phyloP scores from a whole-genome alignment of 2,113 vertebrate genomes.

The Oxyruncus cristatus region DNA sequence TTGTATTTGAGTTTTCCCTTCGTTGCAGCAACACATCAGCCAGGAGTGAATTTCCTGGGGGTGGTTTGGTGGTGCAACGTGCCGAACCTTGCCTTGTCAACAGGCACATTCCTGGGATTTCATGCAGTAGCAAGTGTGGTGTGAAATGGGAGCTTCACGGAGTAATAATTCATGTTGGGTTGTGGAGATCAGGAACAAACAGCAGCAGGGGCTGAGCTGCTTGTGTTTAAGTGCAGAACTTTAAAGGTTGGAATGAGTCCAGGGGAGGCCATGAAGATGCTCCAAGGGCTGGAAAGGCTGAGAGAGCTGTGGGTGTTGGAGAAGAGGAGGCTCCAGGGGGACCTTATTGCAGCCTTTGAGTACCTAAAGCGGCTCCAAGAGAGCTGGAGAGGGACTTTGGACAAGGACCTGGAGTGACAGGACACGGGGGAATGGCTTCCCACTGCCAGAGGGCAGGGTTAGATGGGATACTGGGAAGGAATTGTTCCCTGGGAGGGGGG shows the following conservation, averaged over 20 bases:
- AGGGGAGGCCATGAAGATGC: neutral
- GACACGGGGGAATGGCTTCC: neutral
- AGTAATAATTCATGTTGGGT: neutral
- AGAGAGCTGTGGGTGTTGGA: neutral
- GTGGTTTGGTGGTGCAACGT: neutral
- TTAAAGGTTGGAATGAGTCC: neutral
- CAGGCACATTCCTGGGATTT: neutral
- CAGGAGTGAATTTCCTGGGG: neutral
- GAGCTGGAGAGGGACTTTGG: neutral
- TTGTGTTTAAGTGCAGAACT: neutral
- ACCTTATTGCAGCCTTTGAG: neutral
- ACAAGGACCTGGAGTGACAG: neutral
- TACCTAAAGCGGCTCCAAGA: neutral
- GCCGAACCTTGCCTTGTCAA: neutral
- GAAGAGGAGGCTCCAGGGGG: neutral
- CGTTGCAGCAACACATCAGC: neutral
- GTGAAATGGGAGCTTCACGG: neutral
- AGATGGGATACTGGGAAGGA: neutral
- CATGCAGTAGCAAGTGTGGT: neutral
- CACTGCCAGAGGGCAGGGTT: fast-evolving
- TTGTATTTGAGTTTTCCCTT: neutral
- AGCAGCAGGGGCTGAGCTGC: neutral
- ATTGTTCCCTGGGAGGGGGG: neutral
- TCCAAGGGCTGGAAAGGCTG: neutral
- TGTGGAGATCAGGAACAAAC: neutral